phyloP scores from a whole-genome alignment of 2,113 vertebrate genomes.

The Halichoeres trimaculatus region DNA sequence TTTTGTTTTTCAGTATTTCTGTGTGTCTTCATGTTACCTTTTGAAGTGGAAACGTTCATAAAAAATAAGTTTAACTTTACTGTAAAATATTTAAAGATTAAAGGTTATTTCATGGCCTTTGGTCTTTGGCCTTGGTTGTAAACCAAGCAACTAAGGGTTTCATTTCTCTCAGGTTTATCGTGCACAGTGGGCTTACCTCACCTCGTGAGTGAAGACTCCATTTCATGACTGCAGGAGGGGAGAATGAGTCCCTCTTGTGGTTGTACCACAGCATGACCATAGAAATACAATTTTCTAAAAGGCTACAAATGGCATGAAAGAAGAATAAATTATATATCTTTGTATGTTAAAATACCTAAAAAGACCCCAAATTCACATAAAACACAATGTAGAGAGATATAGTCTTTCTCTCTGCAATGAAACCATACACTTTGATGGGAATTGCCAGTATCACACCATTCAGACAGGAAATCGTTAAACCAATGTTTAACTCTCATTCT shows the following conservation, averaged over 20 bases:
- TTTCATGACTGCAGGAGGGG: not conserved
- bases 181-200: not conserved
- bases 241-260: conserved; percentile 66
- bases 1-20: not conserved
- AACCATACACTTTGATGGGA: too few species aligned
- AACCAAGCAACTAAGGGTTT: not conserved
- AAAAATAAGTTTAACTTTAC: not conserved
- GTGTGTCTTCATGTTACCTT: not conserved
- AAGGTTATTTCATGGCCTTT: not conserved
- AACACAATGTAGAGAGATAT: too few species aligned
- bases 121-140: not conserved
- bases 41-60: too few species aligned
- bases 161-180: not conserved
- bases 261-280: not conserved
- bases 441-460: too few species aligned
- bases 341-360: not conserved
- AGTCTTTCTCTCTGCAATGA: too few species aligned
- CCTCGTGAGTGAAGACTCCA: not conserved
- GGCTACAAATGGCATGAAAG: not conserved
- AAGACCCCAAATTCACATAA: too few species aligned
- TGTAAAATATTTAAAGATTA: not conserved
- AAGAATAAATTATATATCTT: not conserved
- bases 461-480: too few species aligned
- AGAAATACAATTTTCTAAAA: not conserved
- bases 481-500: too few species aligned